phyloP scores from a whole-genome alignment of 2,797 vertebrate species.

The Myotis myotis region DNA sequence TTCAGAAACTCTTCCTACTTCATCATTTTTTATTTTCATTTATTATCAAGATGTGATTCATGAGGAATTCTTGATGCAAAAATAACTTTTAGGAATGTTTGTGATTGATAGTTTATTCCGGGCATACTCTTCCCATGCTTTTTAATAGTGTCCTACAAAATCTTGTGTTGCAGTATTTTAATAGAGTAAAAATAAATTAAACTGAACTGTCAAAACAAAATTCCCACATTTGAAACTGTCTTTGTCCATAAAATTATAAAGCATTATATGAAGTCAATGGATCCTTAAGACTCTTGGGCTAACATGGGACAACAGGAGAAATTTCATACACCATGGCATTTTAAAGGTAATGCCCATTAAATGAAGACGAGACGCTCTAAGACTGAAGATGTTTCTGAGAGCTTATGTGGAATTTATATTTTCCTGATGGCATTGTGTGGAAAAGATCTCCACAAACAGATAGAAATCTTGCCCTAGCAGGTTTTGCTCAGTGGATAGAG shows the following conservation, averaged over 20 bases:
- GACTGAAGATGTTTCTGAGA: background rate
- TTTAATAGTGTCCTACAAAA: constrained; percentile 2
- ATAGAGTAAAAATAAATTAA: constrained; percentile 44
- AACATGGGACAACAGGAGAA: background rate
- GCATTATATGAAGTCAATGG: background rate
- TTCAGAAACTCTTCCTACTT: constrained; percentile 36
- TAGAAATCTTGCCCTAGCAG: background rate
- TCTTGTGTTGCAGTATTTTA: background rate
- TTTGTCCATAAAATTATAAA: constrained; percentile 45
- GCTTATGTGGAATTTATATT: background rate
- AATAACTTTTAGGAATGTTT: constrained; percentile 25
- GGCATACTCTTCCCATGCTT: background rate
- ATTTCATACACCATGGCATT: background rate
- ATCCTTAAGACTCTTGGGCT: background rate
- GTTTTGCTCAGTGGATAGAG: too few species aligned
- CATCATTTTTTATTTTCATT: constrained; percentile 30
- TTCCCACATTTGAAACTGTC: constrained; percentile 44
- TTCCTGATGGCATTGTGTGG: background rate
- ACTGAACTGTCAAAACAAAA: constrained; percentile 37
- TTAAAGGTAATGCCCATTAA: constrained; percentile 2
- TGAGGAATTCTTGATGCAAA: background rate
- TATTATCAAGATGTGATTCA: constrained; percentile 46
- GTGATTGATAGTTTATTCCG: background rate
- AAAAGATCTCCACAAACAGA: background rate
- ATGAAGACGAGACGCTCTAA: constrained; percentile 9